A percentile compares a stretch with the other conserved stretches of the same genome.
Conservation (phyloP, 1,140 invertebrate species). For the Saccostrea echinata region DNA sequence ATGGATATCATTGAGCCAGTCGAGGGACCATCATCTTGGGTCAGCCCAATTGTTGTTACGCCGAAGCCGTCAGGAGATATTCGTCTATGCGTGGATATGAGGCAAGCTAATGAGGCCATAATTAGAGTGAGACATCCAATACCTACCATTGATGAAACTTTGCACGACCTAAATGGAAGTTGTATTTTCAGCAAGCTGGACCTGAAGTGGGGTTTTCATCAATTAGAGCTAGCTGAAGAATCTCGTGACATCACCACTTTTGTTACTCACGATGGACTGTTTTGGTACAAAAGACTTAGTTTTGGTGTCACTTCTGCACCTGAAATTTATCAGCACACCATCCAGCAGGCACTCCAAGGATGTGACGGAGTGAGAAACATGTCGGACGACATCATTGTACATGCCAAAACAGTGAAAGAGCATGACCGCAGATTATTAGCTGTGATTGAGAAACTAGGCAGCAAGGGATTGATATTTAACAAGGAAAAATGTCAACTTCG, state of each 20-base stretch:
- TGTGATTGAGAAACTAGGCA: background rate
- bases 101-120: slow-evolving; percentile 56
- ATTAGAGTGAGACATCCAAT: background rate
- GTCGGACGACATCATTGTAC: slow-evolving; percentile 78
- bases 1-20: slow-evolving; percentile 67
- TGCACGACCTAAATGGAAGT: background rate
- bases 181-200: background rate
- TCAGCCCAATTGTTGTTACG: slow-evolving; percentile 59
- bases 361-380: slow-evolving; percentile 45
- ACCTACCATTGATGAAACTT: background rate
- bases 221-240: background rate
- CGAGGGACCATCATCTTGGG: slow-evolving; percentile 64
- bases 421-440: slow-evolving; percentile 24
- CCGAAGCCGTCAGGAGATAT: slow-evolving; percentile 60
- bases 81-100: slow-evolving; percentile 69
- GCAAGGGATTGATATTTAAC: slow-evolving; percentile 27
- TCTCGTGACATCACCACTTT: background rate
- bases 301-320: background rate
- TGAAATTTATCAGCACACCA: background rate
- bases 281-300: too few relatives aligned
- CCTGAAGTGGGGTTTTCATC: background rate
- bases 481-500: background rate
- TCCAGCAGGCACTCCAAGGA: too few relatives aligned
- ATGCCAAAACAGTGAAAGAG: slow-evolving; percentile 59
- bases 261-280: background rate